Percentiles rank a stretch among this genome's conserved stretches.
These are phyloP conservation scores for Varroa destructor DNA, from an alignment of 1,140 invertebrate species.

Conservation along the genomic window DNA sequence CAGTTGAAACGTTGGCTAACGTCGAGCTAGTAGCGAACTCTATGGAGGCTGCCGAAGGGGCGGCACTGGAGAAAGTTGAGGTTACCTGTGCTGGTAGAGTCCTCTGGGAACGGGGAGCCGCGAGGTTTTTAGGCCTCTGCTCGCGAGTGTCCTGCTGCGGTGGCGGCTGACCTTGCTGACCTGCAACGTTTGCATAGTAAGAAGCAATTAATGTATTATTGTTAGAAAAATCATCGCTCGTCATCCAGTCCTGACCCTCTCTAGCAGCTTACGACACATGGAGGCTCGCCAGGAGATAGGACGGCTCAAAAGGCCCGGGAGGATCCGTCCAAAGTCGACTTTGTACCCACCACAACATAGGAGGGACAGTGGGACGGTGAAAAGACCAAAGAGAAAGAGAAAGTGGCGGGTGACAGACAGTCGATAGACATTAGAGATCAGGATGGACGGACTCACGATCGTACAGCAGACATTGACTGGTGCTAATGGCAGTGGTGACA, in stretches of 20 bases:
- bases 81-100: constrained; percentile 29
- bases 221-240: background rate
- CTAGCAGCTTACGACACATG: too few relatives aligned
- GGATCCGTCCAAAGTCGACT: constrained; percentile 15
- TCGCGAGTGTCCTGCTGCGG: constrained; percentile 27
- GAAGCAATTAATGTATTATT: background rate
- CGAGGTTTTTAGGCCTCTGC: constrained; percentile 28
- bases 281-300: background rate
- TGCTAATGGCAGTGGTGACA: too few relatives aligned
- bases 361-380: too few relatives aligned
- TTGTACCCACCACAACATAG: background rate
- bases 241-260: too few relatives aligned
- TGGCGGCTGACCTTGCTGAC: constrained; percentile 26
- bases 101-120: constrained; percentile 27
- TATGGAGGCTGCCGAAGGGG: background rate
- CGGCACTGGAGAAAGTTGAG: background rate
- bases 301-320: constrained; percentile 12
- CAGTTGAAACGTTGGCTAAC: constrained; percentile 6
- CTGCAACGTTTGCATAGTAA: background rate
- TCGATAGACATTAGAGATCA: too few relatives aligned
- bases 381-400: too few relatives aligned
- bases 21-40: constrained; percentile 21
- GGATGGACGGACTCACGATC: too few relatives aligned
- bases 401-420: constrained; percentile 13
- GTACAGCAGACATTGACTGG: too few relatives aligned